Conservation (phyloP, 2,113 vertebrate genomes). For the Aleadryas rufinucha region DNA sequence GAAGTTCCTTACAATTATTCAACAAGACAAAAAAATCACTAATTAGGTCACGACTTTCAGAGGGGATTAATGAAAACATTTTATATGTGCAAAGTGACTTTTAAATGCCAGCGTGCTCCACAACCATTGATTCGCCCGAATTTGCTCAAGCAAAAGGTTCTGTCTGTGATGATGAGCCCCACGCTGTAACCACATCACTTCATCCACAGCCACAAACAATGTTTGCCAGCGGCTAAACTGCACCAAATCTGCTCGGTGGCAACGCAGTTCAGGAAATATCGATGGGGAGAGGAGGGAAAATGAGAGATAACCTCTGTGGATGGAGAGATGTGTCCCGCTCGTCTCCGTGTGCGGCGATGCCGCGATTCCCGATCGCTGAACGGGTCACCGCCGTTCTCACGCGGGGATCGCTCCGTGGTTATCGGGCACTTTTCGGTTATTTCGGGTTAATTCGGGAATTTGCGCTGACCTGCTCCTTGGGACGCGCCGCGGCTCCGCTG, state of each 20-base stretch:
- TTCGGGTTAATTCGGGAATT: background rate
- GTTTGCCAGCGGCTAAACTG: background rate
- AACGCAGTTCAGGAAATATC: background rate
- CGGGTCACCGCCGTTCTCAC: accelerated
- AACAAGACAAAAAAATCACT: background rate
- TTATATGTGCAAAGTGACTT: background rate
- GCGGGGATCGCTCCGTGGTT: background rate
- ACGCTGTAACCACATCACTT: background rate
- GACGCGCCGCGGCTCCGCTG: background rate
- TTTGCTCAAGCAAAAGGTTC: background rate
- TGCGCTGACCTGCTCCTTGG: accelerated
- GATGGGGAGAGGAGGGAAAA: background rate
- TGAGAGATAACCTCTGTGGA: accelerated
- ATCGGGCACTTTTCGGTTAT: background rate
- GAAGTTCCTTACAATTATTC: background rate
- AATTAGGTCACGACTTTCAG: slow-evolving; percentile 16
- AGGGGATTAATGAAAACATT: background rate
- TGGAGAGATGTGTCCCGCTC: background rate
- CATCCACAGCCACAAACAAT: background rate
- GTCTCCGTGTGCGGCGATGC: background rate
- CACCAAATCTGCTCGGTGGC: background rate
- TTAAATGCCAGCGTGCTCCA: background rate
- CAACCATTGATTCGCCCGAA: background rate
- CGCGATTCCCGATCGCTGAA: accelerated
- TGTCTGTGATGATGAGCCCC: background rate